Conservation (phyloP, 30 jellyfish, hydroid and myxozoan species). For the Mastigias papua region DNA sequence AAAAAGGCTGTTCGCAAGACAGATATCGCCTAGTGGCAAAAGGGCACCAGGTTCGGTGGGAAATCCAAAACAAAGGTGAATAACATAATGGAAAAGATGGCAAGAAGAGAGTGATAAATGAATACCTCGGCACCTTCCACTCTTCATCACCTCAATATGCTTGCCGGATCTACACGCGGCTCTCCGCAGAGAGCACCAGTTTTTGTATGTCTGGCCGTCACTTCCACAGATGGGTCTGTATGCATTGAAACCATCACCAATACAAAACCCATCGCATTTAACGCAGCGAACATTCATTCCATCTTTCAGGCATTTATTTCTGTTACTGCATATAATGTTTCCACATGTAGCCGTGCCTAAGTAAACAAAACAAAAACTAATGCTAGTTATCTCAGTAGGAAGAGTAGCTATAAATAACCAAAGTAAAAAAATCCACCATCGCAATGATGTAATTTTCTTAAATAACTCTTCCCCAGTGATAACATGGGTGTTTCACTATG, state of each 20-base stretch:
- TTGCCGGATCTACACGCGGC: slow-evolving; percentile 73
- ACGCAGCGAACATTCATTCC: slow-evolving; percentile 66
- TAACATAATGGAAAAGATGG: too few relatives aligned
- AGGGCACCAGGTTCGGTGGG: too few relatives aligned
- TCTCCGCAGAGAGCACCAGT: slow-evolving; percentile 71
- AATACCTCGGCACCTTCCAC: slow-evolving; percentile 79
- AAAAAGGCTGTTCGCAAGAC: too few relatives aligned
- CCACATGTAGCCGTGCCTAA: slow-evolving; percentile 47
- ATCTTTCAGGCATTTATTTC: slow-evolving; percentile 58
- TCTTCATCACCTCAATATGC: slow-evolving; percentile 40
- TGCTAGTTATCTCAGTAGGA: neutral
- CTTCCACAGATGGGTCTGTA: slow-evolving; percentile 66
- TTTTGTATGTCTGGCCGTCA: slow-evolving; percentile 61
- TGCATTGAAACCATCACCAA: slow-evolving; percentile 46
- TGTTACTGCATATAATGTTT: slow-evolving; percentile 43
- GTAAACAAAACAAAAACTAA: neutral
- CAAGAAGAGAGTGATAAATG: too few relatives aligned
- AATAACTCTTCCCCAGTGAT: too few relatives aligned
- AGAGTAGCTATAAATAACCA: too few relatives aligned
- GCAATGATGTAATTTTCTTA: too few relatives aligned
- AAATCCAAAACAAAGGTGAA: too few relatives aligned
- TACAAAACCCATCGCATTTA: slow-evolving; percentile 58
- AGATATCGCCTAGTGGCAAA: too few relatives aligned
- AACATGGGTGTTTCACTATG: neutral
- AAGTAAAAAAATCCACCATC: too few relatives aligned